Evolutionary conservation across 2,888 invertebrate species (phyloP).

Genomic region (Phlogophora meticulosa): DNA sequence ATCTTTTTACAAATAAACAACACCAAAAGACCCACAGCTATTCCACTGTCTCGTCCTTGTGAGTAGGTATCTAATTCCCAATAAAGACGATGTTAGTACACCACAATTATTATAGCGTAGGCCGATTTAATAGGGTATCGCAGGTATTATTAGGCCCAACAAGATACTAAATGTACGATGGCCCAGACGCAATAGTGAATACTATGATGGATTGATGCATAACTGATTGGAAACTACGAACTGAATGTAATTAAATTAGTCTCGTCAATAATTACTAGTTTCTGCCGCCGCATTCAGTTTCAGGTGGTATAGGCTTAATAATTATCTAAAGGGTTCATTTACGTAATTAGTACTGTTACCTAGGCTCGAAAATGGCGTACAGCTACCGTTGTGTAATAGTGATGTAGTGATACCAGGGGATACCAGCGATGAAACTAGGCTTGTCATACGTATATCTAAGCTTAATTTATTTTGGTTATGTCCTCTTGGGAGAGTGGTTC

Average conservation of each 20-base stretch:
- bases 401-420: too few species aligned
- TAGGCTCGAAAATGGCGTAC: neutral
- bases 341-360: conserved; percentile 2
- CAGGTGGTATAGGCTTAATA: conserved; percentile 8
- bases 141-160: neutral
- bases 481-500: too few species aligned
- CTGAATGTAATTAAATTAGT: conserved; percentile 50
- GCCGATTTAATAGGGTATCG: neutral
- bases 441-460: too few species aligned
- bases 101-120: neutral
- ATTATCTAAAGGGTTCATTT: conserved; percentile 13
- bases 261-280: conserved; percentile 44
- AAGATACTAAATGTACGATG: neutral
- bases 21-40: too few species aligned
- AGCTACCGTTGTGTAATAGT: neutral
- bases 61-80: neutral
- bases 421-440: too few species aligned
- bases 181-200: conserved; percentile 34
- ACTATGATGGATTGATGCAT: conserved; percentile 38
- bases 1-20: too few species aligned
- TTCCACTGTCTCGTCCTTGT: neutral
- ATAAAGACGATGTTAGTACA: neutral
- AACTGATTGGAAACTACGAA: conserved; percentile 32
- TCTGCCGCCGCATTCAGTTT: conserved; percentile 5
- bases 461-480: too few species aligned